Conservation (phyloP, 2,888 invertebrate species). For the Agelastica alni region DNA sequence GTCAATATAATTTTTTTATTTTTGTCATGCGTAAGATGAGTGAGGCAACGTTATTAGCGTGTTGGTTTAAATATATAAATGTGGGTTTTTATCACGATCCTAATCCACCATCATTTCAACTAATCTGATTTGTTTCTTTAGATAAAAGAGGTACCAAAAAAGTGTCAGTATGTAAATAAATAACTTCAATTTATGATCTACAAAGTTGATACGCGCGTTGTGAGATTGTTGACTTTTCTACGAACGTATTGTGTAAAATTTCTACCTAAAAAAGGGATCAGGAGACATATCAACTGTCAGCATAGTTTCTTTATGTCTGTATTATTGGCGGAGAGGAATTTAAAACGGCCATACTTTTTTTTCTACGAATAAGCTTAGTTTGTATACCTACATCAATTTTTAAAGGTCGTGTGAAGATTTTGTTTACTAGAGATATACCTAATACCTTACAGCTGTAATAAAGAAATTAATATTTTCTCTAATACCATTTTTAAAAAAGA, state of each 20-base stretch:
- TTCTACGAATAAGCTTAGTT: neutral
- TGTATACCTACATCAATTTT: constrained; percentile 1
- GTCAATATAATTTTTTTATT: no score
- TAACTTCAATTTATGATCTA: constrained; percentile 33
- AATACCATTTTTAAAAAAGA: neutral
- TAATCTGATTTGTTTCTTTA: constrained; percentile 35
- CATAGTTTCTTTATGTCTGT: constrained; percentile 22
- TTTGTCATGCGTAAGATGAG: no score
- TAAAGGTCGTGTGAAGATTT: constrained; percentile 20
- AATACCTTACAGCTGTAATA: no score
- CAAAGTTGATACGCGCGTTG: constrained; percentile 36
- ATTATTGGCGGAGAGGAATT: constrained; percentile 22
- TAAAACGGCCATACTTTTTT: constrained; percentile 23
- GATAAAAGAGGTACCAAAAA: constrained; percentile 21
- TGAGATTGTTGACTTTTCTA: constrained; percentile 39
- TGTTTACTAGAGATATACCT: no score
- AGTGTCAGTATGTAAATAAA: constrained; percentile 31
- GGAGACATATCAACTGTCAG: constrained; percentile 28
- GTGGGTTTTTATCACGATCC: constrained; percentile 7
- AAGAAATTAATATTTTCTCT: neutral
- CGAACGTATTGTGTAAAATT: constrained; percentile 27
- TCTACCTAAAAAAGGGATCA: constrained; percentile 34
- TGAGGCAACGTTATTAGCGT: no score
- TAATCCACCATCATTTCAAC: constrained; percentile 20
- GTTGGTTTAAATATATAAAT: no score